Evolutionary conservation across 2,797 vertebrate species (phyloP).

Genomic region (Antennarius maculatus): DNA sequence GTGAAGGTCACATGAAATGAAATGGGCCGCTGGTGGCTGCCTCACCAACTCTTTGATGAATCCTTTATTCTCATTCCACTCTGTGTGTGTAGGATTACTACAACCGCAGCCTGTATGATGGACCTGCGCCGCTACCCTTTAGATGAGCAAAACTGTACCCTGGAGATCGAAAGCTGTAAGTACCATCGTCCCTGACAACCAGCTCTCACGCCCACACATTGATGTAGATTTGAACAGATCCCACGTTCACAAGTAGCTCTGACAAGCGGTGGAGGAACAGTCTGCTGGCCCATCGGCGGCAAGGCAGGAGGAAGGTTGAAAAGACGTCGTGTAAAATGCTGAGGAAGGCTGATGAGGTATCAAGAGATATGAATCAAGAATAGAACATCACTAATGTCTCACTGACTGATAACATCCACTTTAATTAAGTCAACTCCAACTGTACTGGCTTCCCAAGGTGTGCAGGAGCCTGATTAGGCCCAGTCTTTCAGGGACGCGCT

Average conservation of each 20-base stretch:
- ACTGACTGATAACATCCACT: constrained; percentile 78
- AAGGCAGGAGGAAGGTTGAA: constrained; percentile 61
- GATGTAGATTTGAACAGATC: constrained; percentile 57
- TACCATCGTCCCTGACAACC: constrained; percentile 74
- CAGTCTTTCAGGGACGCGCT: constrained; percentile 66
- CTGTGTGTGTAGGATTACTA: constrained; percentile 89
- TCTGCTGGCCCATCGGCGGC: constrained; percentile 35
- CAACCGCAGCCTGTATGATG: constrained; percentile 98
- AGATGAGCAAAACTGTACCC: constrained; percentile 96
- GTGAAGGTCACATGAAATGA: constrained; percentile 56
- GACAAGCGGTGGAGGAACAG: constrained; percentile 33
- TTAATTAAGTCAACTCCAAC: constrained; percentile 78
- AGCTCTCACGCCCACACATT: constrained; percentile 59
- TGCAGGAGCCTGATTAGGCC: constrained; percentile 72
- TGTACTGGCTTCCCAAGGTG: constrained; percentile 69
- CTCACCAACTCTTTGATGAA: constrained; percentile 23
- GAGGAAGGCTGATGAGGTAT: constrained; percentile 77
- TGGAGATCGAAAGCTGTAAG: constrained; percentile 99
- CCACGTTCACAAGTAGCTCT: constrained; percentile 47
- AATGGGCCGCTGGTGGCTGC: background rate
- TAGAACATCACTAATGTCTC: constrained; percentile 79
- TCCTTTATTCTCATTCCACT: constrained; percentile 54
- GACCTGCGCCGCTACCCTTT: constrained; percentile 94
- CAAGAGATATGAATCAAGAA: constrained; percentile 70
- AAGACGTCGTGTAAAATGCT: constrained; percentile 69